Percentiles rank a stretch among this genome's conserved stretches.
Evolutionary conservation across 2,113 vertebrate genomes (phyloP).

Genomic region (Hippolais icterina): DNA sequence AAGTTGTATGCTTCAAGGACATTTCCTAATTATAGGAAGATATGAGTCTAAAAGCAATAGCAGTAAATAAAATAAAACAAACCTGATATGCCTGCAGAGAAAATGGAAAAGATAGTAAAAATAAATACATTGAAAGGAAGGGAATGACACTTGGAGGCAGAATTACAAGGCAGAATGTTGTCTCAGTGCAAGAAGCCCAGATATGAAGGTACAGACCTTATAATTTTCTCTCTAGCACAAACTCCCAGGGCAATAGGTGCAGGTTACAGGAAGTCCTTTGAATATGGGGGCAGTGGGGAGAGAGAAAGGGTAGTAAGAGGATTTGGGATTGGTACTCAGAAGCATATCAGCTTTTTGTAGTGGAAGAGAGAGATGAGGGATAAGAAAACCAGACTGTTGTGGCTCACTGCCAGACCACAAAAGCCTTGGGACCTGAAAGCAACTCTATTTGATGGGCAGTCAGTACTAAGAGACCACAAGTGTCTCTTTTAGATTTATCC

Average conservation of each 20-base stretch:
- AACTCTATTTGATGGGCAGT: not conserved
- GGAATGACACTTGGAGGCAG: not conserved
- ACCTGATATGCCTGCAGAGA: not conserved
- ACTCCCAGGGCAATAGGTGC: not conserved
- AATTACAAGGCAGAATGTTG: not conserved
- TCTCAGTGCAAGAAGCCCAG: not conserved
- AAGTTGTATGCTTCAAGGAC: not conserved
- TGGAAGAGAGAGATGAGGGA: not conserved
- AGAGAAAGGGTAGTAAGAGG: not conserved
- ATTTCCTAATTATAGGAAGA: not conserved
- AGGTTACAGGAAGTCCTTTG: not conserved
- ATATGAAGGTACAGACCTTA: not conserved
- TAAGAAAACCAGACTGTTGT: not conserved
- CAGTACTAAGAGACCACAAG: not conserved
- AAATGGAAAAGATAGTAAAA: not conserved
- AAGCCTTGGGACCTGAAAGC: not conserved
- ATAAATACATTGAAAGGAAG: not conserved
- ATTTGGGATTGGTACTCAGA: not conserved
- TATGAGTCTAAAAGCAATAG: not conserved
- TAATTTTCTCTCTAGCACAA: not conserved
- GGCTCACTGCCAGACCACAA: not conserved
- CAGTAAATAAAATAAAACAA: not conserved
- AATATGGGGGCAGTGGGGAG: fast-evolving
- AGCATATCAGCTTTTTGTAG: not conserved
- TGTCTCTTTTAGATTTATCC: not conserved